A percentile compares a stretch with the other conserved stretches of the same genome.
Conservation (phyloP, 2,797 vertebrate genomes). For the Sebastolobus alascanus region DNA sequence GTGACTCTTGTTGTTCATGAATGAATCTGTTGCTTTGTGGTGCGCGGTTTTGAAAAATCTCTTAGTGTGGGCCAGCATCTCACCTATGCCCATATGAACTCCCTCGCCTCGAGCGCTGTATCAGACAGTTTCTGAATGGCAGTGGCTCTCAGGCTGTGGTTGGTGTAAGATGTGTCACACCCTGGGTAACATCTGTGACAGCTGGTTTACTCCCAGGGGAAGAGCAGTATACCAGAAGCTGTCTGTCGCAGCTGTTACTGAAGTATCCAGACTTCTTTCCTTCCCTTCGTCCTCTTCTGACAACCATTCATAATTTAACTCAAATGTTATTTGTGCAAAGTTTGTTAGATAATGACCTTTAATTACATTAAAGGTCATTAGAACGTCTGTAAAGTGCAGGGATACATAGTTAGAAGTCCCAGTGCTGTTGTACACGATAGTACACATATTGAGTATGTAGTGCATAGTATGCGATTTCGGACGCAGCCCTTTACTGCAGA, state of each 20-base stretch:
- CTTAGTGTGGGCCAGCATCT: not conserved
- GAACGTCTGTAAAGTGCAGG: not conserved
- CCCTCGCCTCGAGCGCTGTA: not conserved
- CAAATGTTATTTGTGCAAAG: not conserved
- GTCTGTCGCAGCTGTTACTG: not conserved
- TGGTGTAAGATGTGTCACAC: not conserved
- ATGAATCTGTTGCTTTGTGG: too few species aligned
- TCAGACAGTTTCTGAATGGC: not conserved
- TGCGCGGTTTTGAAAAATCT: too few species aligned
- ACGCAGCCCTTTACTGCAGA: too few species aligned
- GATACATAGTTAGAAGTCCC: not conserved
- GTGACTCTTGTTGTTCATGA: too few species aligned
- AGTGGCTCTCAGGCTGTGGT: not conserved
- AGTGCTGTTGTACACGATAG: not conserved
- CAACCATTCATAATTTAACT: not conserved
- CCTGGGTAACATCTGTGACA: slow-evolving; percentile 5
- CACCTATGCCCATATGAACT: not conserved
- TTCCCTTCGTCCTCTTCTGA: not conserved
- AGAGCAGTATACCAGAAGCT: not conserved
- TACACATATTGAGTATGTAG: too few species aligned
- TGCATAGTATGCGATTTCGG: too few species aligned
- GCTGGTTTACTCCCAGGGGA: slow-evolving; percentile 6
- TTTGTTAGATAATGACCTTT: not conserved
- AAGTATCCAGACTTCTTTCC: not conserved
- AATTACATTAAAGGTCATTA: not conserved